Evolutionary conservation across 92 coral and sea anemone species (phyloP).

Genomic region (Epizoanthus rinbou): DNA sequence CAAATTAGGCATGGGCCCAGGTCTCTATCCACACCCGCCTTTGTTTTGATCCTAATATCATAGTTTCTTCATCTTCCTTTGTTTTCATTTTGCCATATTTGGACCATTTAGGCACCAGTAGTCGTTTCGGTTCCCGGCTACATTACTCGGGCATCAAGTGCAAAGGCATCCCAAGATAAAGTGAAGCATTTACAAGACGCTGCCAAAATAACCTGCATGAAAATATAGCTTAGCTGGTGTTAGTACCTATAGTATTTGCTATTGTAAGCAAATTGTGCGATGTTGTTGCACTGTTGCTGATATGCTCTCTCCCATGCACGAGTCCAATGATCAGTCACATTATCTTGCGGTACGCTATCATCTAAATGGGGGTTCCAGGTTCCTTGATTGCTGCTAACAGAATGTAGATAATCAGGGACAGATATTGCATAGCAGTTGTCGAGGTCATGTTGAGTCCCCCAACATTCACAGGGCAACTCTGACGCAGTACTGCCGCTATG

Average conservation of each 20-base stretch:
- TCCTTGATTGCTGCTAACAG: background rate
- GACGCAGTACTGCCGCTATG: background rate
- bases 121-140: no score
- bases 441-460: background rate
- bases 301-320: constrained; percentile 74
- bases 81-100: no score
- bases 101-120: no score
- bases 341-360: constrained; percentile 10
- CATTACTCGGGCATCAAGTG: no score
- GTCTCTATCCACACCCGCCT: no score
- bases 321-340: constrained; percentile 57
- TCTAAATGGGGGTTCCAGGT: background rate
- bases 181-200: no score
- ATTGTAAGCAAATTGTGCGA: constrained; percentile 49
- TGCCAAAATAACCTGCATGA: no score
- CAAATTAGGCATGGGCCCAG: no score
- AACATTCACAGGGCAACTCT: background rate
- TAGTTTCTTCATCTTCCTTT: no score
- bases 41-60: no score
- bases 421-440: background rate
- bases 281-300: constrained; percentile 55
- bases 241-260: background rate
- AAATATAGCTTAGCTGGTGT: background rate
- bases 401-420: background rate
- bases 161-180: no score